Percentiles rank a stretch among this genome's conserved stretches.
These are phyloP conservation scores for Cephus rjabovi DNA, from an alignment of 2,888 invertebrate species.

Conservation along the genomic window DNA sequence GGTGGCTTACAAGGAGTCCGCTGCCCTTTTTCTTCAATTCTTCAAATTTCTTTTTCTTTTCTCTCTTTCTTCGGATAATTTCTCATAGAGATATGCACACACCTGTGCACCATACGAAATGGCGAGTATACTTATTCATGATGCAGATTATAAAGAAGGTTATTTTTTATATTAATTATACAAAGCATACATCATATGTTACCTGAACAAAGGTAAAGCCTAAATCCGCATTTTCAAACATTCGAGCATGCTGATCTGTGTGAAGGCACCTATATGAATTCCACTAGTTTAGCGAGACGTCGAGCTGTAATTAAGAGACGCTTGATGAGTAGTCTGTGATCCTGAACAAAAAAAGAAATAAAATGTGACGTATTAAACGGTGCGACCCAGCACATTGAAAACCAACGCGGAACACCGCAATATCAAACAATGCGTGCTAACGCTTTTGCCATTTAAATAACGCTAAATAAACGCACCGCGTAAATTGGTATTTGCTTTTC, in stretches of 20 bases:
- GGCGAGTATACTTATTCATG: not conserved
- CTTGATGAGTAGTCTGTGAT: not conserved
- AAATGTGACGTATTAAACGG: not conserved
- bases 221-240: not conserved
- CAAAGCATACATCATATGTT: not conserved
- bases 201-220: not conserved
- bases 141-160: not conserved
- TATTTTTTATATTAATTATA: not conserved
- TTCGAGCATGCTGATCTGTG: not conserved
- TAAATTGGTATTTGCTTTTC: not conserved
- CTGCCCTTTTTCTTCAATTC: not conserved
- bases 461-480: not conserved
- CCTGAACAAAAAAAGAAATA: not conserved
- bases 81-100: not conserved
- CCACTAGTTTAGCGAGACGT: not conserved
- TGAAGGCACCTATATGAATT: not conserved
- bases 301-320: not conserved
- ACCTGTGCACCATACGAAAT: not conserved
- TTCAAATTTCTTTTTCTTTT: too few relatives aligned
- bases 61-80: not conserved
- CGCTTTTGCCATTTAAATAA: not conserved
- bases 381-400: not conserved
- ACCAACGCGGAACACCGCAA: not conserved
- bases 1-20: not conserved
- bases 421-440: not conserved